A percentile compares a stretch with the other conserved stretches of the same genome.
Conservation (phyloP, 2,797 vertebrate genomes). For the Pteropus rufus region DNA sequence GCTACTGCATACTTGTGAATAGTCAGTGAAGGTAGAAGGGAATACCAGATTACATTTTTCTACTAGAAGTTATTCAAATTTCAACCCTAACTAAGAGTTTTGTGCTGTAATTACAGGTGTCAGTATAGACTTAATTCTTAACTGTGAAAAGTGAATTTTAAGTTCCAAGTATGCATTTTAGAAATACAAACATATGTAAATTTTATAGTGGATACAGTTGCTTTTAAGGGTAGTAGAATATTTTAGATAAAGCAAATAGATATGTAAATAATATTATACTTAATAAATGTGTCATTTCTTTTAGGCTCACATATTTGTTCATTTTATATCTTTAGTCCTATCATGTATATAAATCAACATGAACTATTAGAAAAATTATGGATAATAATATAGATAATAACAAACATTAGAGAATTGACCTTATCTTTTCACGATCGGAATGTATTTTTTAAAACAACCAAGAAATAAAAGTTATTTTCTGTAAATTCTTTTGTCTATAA, state of each 20-base stretch:
- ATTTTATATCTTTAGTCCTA: background rate
- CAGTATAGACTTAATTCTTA: background rate
- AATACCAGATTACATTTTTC: background rate
- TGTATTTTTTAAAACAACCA: slow-evolving; percentile 28
- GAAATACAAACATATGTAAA: background rate
- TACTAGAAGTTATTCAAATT: background rate
- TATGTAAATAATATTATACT: background rate
- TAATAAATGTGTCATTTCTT: slow-evolving; percentile 19
- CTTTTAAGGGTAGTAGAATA: background rate
- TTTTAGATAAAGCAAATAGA: background rate
- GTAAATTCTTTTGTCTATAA: slow-evolving; percentile 66
- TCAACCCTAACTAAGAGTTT: background rate
- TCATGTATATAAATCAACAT: background rate
- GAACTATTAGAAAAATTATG: background rate
- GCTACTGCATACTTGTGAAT: background rate
- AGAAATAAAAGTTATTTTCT: slow-evolving; percentile 46
- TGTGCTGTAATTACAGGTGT: background rate
- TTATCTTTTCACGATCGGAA: background rate
- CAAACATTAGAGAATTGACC: background rate
- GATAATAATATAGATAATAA: background rate
- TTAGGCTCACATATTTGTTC: background rate
- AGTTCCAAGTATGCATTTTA: slow-evolving; percentile 4
- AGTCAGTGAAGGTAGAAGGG: background rate
- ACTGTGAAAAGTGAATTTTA: background rate
- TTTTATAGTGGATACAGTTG: background rate